A percentile compares a stretch with the other conserved stretches of the same genome.
Evolutionary conservation across 2,113 vertebrate genomes (phyloP).

Genomic region (Apodemus speciosus): DNA sequence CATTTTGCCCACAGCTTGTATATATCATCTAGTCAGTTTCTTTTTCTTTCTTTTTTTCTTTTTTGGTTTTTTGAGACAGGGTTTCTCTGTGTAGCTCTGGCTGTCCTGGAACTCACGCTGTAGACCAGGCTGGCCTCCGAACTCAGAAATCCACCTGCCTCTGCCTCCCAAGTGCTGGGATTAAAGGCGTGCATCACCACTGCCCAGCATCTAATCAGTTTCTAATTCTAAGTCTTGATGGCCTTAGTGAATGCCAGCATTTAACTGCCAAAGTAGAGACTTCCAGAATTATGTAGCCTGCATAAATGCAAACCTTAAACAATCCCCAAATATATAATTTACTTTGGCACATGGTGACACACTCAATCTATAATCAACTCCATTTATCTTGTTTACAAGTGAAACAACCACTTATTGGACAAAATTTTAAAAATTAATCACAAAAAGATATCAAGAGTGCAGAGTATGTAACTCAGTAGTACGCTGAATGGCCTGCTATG

Average conservation of each 20-base stretch:
- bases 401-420: neutral
- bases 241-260: neutral
- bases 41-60: no score
- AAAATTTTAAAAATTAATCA: neutral
- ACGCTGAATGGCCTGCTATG: neutral
- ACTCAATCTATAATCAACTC: neutral
- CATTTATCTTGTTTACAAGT: neutral
- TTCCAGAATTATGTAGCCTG: slow-evolving; percentile 42
- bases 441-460: neutral
- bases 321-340: neutral
- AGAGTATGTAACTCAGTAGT: neutral
- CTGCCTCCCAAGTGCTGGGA: no score
- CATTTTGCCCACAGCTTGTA: slow-evolving; percentile 26
- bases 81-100: no score
- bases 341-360: neutral
- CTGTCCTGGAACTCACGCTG: no score
- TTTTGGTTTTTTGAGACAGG: no score
- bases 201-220: no score
- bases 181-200: no score
- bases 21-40: neutral
- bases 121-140: no score
- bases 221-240: slow-evolving; percentile 11
- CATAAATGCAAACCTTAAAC: slow-evolving; percentile 11
- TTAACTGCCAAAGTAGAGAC: neutral
- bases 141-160: no score